Evolutionary conservation across 1,140 invertebrate species (phyloP), one percentile per base, ranked within the genome.

Genomic region (Tetraneura akinire): DNA sequence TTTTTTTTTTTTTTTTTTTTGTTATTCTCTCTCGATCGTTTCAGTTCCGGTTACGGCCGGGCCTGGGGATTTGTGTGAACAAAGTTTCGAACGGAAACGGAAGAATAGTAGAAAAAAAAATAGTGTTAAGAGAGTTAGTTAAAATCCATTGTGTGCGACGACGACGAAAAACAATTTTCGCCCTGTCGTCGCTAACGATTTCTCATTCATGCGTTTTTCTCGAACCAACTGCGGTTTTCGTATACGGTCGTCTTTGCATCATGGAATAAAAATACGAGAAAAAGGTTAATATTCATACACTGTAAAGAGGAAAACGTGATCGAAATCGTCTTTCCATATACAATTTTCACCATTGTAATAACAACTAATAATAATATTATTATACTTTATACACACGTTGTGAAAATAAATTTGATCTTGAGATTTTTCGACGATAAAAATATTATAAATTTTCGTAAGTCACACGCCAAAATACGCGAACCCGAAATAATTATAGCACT

Each of bases 281-380:
- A 37, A 32, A 37, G 18, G 60, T 18, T 29, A 64, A 64, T 64
- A 37, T 32, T 37, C 37, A 11, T 45, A n/a, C n/a, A n/a, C n/a
- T 62, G 26, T 62, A 57, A 8, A 62, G 57, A 29, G 11, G 37
- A 45, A 45, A 68, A 45, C 64, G 64, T 68, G 64, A 68, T n/a
- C 64, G n/a, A n/a, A 45, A 45, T 45, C 42, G 37, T 42, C 11
- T 42, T 42, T 66, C 83, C 85, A n/a, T n/a, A n/a, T n/a, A n/a
- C n/a, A 78, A 81, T 86, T 29, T 74, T 78, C 23, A 81, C 86
- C 11, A 76, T 37, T 71, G 62, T 21, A n/a, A n/a, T n/a, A n/a
- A n/a, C n/a, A n/a, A n/a, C n/a, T n/a, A n/a, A n/a, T n/a, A n/a
- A n/a, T n/a, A n/a, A n/a, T n/a, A n/a, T n/a, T n/a, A n/a, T n/a